Conservation (phyloP, 1,140 invertebrate genomes). For the Cotesia vestalis region DNA sequence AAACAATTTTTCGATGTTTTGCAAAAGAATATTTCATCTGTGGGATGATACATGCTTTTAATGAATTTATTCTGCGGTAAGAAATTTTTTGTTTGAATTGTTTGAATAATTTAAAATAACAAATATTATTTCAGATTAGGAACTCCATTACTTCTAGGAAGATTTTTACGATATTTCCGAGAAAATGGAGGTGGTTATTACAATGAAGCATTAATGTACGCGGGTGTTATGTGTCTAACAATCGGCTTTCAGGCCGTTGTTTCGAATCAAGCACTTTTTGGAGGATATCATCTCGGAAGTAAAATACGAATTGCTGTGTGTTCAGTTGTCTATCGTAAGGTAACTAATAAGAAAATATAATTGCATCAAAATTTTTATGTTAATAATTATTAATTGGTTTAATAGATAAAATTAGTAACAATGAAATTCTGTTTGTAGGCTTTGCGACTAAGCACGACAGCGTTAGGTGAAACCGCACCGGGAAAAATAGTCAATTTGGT, state of each 20-base stretch:
- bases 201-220: conserved; percentile 68
- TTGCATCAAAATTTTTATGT: too few relatives aligned
- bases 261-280: conserved; percentile 72
- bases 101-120: too few relatives aligned
- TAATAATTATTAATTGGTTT: too few relatives aligned
- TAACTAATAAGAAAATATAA: not conserved
- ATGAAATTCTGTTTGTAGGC: conserved; percentile 56
- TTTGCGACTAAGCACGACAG: conserved; percentile 70
- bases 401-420: not conserved
- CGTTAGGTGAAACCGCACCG: conserved; percentile 79
- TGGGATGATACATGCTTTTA: conserved; percentile 62
- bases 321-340: conserved; percentile 76
- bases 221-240: conserved; percentile 68
- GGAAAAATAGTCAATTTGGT: conserved; percentile 88
- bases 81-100: too few relatives aligned
- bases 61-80: conserved; percentile 62
- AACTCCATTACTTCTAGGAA: conserved; percentile 67
- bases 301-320: conserved; percentile 71
- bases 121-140: conserved; percentile 49
- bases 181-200: conserved; percentile 42
- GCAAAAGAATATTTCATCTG: conserved; percentile 67
- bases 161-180: conserved; percentile 67
- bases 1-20: conserved; percentile 73
- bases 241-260: conserved; percentile 66
- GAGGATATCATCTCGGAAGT: conserved; percentile 70